Evolutionary conservation across 2,888 invertebrate genomes (phyloP).

Genomic region (Troides oblongomaculatus): DNA sequence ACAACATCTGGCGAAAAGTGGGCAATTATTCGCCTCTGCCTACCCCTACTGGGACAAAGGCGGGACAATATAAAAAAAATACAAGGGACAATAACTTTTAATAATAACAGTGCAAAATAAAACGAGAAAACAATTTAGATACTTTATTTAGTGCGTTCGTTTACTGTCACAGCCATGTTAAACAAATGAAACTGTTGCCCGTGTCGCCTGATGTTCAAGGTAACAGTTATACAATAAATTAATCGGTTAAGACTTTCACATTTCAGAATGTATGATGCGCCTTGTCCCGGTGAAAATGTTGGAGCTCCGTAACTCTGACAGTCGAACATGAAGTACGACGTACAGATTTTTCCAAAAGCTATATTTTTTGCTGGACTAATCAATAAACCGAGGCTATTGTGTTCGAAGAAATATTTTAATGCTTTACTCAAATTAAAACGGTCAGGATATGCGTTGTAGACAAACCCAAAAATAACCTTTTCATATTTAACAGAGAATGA

Average conservation of each 20-base stretch:
- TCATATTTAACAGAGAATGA: slow-evolving; percentile 79
- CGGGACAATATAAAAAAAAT: no score
- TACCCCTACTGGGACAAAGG: no score
- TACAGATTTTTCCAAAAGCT: slow-evolving; percentile 72
- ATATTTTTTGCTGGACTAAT: slow-evolving; percentile 76
- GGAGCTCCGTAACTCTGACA: slow-evolving; percentile 82
- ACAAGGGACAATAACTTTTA: no score
- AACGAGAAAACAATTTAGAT: neutral
- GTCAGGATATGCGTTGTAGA: slow-evolving; percentile 78
- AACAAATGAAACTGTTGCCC: slow-evolving; percentile 78
- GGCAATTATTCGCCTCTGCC: no score
- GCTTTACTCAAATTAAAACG: slow-evolving; percentile 83
- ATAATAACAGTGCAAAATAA: neutral
- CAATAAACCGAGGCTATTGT: slow-evolving; percentile 75
- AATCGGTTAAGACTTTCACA: slow-evolving; percentile 81
- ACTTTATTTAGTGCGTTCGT: slow-evolving; percentile 58
- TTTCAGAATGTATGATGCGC: slow-evolving; percentile 81
- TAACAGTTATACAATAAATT: slow-evolving; percentile 82
- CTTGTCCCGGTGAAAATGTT: slow-evolving; percentile 79
- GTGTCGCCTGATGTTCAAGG: slow-evolving; percentile 78
- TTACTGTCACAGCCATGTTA: slow-evolving; percentile 47
- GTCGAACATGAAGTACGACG: slow-evolving; percentile 85
- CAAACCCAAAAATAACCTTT: slow-evolving; percentile 80
- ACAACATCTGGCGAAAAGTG: no score
- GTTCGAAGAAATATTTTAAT: slow-evolving; percentile 80